These are phyloP conservation scores for Passer domesticus DNA, from an alignment of 2,113 vertebrate genomes.

Conservation along the genomic window DNA sequence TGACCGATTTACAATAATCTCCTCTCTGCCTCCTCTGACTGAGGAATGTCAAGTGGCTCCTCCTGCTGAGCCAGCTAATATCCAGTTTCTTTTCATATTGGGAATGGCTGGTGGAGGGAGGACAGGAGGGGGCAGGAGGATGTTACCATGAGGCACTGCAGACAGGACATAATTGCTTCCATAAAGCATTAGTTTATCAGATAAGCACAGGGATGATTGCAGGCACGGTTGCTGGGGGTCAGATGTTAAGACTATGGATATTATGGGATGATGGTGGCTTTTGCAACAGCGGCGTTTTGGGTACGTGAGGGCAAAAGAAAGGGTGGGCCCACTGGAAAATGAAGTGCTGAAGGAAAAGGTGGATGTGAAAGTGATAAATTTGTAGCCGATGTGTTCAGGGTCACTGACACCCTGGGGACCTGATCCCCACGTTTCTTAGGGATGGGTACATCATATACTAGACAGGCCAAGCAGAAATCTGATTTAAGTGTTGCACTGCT, in stretches of 20 bases:
- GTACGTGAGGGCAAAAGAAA: neutral
- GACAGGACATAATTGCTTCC: neutral
- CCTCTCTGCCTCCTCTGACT: neutral
- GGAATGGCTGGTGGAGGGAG: neutral
- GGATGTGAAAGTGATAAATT: neutral
- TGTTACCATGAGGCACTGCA: neutral
- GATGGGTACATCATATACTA: neutral
- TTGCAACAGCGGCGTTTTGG: neutral
- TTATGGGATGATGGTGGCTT: neutral
- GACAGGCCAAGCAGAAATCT: neutral
- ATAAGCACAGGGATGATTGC: neutral
- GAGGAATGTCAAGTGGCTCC: slow-evolving; percentile 39
- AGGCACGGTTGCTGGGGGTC: neutral
- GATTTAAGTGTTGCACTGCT: neutral
- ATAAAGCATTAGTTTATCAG: neutral
- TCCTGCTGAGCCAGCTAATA: slow-evolving; percentile 36
- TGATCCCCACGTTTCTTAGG: neutral
- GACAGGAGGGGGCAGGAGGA: neutral
- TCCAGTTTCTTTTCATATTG: neutral
- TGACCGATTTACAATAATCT: neutral
- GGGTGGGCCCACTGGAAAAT: neutral
- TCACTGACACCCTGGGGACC: neutral
- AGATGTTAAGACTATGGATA: neutral
- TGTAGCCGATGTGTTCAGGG: neutral
- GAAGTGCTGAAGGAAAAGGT: neutral